phyloP scores from a whole-genome alignment of 2,113 vertebrate species.

The Rhinolophus ferrumequinum region DNA sequence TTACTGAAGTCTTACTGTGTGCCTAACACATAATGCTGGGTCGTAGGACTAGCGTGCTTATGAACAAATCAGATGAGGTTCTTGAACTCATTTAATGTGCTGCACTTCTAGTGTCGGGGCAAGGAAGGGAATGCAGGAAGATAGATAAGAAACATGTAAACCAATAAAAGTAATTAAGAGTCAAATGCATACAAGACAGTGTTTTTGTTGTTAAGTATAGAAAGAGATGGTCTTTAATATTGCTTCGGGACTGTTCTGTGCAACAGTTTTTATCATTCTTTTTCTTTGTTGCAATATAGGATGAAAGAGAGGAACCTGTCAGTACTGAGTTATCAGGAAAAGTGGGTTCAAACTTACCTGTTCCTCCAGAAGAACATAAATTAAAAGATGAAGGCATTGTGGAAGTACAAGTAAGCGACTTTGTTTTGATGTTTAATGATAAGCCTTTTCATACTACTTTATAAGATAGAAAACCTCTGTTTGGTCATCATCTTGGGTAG shows the following conservation, averaged over 20 bases:
- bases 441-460: slow-evolving; percentile 23
- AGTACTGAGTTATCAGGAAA: slow-evolving; percentile 80
- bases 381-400: slow-evolving; percentile 80
- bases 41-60: not conserved
- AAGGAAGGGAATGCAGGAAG: not conserved
- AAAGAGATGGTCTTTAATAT: not conserved
- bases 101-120: not conserved
- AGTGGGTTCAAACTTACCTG: slow-evolving; percentile 81
- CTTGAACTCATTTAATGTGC: not conserved
- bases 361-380: slow-evolving; percentile 81
- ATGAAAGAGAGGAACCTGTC: slow-evolving; percentile 84
- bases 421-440: slow-evolving; percentile 63
- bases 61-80: not conserved
- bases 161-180: not conserved
- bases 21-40: not conserved
- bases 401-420: slow-evolving; percentile 83
- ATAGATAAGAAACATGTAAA: not conserved
- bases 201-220: not conserved
- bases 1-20: not conserved
- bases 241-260: slow-evolving; percentile 1
- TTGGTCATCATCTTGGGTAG: slow-evolving; percentile 2
- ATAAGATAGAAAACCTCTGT: slow-evolving; percentile 48
- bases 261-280: slow-evolving; percentile 18
- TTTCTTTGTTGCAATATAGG: slow-evolving; percentile 79
- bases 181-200: not conserved